Evolutionary conservation across 2,113 vertebrate genomes (phyloP), one percentile per base, ranked within the genome.

Genomic region (Trichechus manatus): DNA sequence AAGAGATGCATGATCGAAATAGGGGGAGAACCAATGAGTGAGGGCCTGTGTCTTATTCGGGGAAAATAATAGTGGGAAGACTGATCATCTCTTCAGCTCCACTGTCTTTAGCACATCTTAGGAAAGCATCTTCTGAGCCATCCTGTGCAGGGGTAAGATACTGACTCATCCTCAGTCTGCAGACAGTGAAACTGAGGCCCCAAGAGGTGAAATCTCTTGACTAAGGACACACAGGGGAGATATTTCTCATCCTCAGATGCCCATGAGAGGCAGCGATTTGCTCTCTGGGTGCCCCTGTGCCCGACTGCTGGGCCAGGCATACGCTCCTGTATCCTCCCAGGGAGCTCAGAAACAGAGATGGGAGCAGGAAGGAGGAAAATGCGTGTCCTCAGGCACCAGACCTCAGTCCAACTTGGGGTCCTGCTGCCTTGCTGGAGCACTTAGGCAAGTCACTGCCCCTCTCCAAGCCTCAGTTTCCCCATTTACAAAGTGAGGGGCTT

Each of bases 41-140:
- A 39, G 80, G 33, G 22, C 56, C 15, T 4, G 0, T 25, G 14
- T 50, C 59, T 36, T 42, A 11, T 20, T 10, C 15, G 15, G 50
- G 61, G 42, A 9, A 29, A 5, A 22, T 10, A 3, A 3, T 4
- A 44, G 42, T 33, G 66, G 77, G 36, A 25, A 13, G 0, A 8
- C 1, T 2, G 1, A 61, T 22, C 15, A 1, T 44, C 33, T n/a
- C 11, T 19, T 86, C 2, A 1, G 44, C 22, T 9, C 33, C 9
- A 5, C 10, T 0, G 1, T 0, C 0, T 20, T 19, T 20, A n/a
- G 20, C 31, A 0, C 0, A 44, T 15, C 82, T 11, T 4, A 0
- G 80, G 39, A 20, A 13, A 44, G 42, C 44, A 5, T 5, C 4
- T 42, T 77, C 23, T 22, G 29, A 31, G 47, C 22, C 1, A 0